phyloP scores from a whole-genome alignment of 2,797 vertebrate genomes.

The Tiaroga cobitis region DNA sequence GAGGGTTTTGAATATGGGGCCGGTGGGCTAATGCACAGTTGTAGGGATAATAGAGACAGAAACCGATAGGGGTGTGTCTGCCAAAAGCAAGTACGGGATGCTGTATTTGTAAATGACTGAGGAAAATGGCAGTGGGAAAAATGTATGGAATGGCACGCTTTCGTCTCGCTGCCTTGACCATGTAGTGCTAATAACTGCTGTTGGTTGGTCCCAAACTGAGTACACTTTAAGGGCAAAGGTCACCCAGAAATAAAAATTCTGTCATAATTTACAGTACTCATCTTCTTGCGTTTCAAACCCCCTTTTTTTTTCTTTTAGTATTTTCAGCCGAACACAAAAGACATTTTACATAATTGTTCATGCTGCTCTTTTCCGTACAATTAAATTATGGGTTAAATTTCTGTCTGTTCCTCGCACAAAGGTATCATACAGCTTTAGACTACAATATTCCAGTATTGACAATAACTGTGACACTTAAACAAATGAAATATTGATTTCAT shows the following conservation, averaged over 20 bases:
- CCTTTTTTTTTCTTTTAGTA: not conserved
- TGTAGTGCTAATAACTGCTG: not conserved
- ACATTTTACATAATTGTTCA: not conserved
- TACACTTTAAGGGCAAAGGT: not conserved
- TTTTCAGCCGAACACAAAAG: not conserved
- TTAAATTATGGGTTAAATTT: not conserved
- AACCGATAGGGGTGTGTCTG: slow-evolving; percentile 81
- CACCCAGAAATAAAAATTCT: not conserved
- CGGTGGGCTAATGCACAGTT: slow-evolving; percentile 82
- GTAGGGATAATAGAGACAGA: slow-evolving; percentile 77
- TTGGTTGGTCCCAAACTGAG: not conserved
- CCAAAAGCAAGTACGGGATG: slow-evolving; percentile 68
- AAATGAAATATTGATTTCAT: not conserved
- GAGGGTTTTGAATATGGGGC: slow-evolving; percentile 86
- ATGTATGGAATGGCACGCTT: not conserved
- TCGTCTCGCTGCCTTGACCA: not conserved
- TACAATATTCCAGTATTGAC: not conserved
- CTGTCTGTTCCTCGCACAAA: not conserved
- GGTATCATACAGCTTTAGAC: not conserved
- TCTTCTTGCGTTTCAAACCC: not conserved
- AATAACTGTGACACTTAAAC: not conserved
- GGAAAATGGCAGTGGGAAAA: not conserved
- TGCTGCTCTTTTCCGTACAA: not conserved
- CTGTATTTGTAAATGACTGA: slow-evolving; percentile 19
- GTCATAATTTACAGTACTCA: not conserved